Conservation (phyloP, 2,888 invertebrate genomes). For the Dichetophora obliterata region DNA sequence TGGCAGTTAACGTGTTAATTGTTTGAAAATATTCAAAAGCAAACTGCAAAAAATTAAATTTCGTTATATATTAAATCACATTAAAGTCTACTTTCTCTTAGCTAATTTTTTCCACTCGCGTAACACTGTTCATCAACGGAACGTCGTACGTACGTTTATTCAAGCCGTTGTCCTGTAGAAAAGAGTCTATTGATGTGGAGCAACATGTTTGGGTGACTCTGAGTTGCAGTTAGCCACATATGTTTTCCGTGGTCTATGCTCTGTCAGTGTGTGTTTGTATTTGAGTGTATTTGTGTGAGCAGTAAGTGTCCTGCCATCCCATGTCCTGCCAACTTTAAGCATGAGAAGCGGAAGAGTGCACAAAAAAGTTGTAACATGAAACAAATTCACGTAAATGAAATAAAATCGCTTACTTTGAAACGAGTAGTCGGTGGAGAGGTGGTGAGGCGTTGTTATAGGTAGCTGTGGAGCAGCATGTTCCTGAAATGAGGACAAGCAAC, state of each 20-base stretch:
- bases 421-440: neutral
- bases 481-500: neutral
- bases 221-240: neutral
- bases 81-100: too few species aligned
- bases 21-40: too few species aligned
- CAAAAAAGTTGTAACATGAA: slow-evolving; percentile 47
- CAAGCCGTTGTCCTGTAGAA: neutral
- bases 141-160: too few species aligned
- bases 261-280: neutral
- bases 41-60: too few species aligned
- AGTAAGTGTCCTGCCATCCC: neutral
- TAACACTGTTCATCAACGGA: too few species aligned
- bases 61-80: too few species aligned
- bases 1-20: too few species aligned
- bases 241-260: neutral
- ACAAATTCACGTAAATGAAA: slow-evolving; percentile 66
- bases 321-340: neutral
- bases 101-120: too few species aligned
- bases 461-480: neutral
- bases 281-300: neutral
- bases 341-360: neutral
- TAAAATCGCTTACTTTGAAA: slow-evolving; percentile 57
- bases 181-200: neutral
- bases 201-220: neutral
- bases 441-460: neutral